Conservation (phyloP, 2,888 invertebrate species). For the Epinotia nisella region DNA sequence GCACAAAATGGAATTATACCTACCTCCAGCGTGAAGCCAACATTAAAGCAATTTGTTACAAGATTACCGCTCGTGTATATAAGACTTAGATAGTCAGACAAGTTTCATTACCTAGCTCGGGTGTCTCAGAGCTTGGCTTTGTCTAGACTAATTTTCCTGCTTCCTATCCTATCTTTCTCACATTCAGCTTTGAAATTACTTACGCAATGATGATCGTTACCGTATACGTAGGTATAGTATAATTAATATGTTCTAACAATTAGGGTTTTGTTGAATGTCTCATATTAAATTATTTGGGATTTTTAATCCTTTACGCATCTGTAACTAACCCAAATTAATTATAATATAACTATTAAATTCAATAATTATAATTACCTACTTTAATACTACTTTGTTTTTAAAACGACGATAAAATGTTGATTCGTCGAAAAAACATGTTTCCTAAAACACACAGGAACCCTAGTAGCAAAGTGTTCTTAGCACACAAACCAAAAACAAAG, state of each 20-base stretch:
- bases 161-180: background rate
- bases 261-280: too few species aligned
- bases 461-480: background rate
- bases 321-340: too few species aligned
- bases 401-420: background rate
- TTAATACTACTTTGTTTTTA: too few species aligned
- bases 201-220: too few species aligned
- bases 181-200: background rate
- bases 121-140: constrained; percentile 14
- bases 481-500: background rate
- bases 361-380: too few species aligned
- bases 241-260: too few species aligned
- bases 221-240: too few species aligned
- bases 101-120: constrained; percentile 21
- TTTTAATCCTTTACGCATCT: too few species aligned
- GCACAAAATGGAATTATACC: background rate
- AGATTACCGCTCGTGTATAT: constrained; percentile 3
- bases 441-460: background rate
- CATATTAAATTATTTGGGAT: too few species aligned
- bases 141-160: constrained; percentile 16
- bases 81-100: constrained; percentile 15
- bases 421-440: background rate
- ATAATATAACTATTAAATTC: too few species aligned
- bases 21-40: background rate
- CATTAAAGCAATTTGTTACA: constrained; percentile 6